These are phyloP conservation scores for Phoebastria nigripes DNA, from an alignment of 2,797 vertebrate genomes.

Conservation along the genomic window DNA sequence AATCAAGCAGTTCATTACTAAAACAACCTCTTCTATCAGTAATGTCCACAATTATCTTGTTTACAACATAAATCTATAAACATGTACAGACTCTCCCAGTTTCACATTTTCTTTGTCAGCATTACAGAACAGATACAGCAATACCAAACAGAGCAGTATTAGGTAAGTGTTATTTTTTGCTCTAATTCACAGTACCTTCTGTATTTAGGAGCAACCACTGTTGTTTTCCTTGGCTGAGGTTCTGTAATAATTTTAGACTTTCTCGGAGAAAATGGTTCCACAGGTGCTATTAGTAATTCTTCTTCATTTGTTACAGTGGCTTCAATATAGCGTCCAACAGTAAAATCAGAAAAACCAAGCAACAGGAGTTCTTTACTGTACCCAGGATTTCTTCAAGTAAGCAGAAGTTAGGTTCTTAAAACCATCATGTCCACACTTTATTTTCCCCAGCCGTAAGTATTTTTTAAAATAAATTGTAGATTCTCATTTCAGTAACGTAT, in stretches of 20 bases:
- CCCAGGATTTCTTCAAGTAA: slow-evolving; percentile 80
- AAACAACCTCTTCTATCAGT: neutral
- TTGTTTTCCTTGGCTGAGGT: slow-evolving; percentile 6
- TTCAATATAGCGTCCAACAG: slow-evolving; percentile 85
- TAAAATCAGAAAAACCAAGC: slow-evolving; percentile 87
- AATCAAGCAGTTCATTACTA: neutral
- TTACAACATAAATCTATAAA: neutral
- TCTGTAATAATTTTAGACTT: neutral
- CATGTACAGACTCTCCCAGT: neutral
- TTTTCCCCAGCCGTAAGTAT: neutral
- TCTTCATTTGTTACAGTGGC: slow-evolving; percentile 78
- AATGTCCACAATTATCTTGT: neutral
- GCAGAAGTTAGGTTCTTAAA: neutral
- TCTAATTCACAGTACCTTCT: slow-evolving; percentile 62
- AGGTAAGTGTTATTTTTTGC: neutral
- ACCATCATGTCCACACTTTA: neutral
- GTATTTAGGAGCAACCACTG: slow-evolving; percentile 50
- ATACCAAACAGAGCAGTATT: neutral
- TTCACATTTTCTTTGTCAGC: neutral
- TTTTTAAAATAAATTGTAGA: neutral
- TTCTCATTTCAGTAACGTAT: neutral
- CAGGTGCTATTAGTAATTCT: slow-evolving; percentile 78
- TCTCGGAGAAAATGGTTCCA: slow-evolving; percentile 70
- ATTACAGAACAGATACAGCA: neutral
- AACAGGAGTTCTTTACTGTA: slow-evolving; percentile 86